Evolutionary conservation across 2,888 invertebrate species (phyloP).

Genomic region (Aethes cnicana): DNA sequence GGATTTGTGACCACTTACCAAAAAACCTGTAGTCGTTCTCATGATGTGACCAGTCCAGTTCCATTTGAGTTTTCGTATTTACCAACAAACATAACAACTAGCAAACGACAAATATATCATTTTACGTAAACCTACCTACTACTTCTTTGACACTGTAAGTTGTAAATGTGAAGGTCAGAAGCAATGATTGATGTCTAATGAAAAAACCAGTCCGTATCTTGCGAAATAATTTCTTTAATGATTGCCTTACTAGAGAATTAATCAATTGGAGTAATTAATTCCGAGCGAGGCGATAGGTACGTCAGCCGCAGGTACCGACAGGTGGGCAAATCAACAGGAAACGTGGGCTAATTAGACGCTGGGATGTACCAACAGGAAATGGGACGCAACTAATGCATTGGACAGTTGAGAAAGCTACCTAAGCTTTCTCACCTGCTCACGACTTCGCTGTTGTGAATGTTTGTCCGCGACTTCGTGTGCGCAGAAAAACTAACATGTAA

Average conservation of each 20-base stretch:
- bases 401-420: too few relatives aligned
- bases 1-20: too few relatives aligned
- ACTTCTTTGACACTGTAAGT: too few relatives aligned
- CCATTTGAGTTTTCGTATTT: too few relatives aligned
- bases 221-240: conserved; percentile 65
- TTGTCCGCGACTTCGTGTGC: too few relatives aligned
- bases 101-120: too few relatives aligned
- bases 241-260: conserved; percentile 63
- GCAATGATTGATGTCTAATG: conserved; percentile 1
- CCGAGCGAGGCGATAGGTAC: conserved; percentile 66
- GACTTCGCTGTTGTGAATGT: too few relatives aligned
- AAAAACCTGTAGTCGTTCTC: too few relatives aligned
- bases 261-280: conserved; percentile 78
- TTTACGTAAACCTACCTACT: too few relatives aligned
- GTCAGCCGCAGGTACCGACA: conserved; percentile 70
- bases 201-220: conserved; percentile 21
- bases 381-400: conserved; percentile 41
- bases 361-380: conserved; percentile 43
- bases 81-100: too few relatives aligned
- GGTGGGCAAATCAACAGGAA: conserved; percentile 80
- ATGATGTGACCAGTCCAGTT: too few relatives aligned
- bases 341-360: conserved; percentile 38
- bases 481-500: background rate
- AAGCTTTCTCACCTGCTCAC: conserved; percentile 9
- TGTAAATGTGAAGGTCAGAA: too few relatives aligned